These are phyloP conservation scores for Scotopteryx bipunctaria DNA, from an alignment of 2,888 invertebrate species.

Conservation along the genomic window DNA sequence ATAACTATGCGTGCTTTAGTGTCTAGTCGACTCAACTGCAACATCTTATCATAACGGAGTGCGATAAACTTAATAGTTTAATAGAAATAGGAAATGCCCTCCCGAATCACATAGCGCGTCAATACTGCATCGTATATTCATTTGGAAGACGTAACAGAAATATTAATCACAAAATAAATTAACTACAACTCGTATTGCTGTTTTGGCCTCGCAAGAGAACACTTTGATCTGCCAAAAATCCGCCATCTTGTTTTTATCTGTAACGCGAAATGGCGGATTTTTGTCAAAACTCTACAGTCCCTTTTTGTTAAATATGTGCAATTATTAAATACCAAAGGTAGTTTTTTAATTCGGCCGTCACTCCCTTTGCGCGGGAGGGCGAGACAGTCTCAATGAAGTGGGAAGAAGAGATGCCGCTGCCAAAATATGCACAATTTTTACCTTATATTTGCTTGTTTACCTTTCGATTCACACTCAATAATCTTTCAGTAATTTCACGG, in stretches of 20 bases:
- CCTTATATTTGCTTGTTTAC: too few relatives aligned
- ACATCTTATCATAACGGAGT: slow-evolving; percentile 66
- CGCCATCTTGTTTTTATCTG: background rate
- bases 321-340: background rate
- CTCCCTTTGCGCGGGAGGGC: slow-evolving; percentile 53
- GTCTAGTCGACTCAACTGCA: slow-evolving; percentile 41
- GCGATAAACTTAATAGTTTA: slow-evolving; percentile 77
- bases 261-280: background rate
- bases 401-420: slow-evolving; percentile 49
- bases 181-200: slow-evolving; percentile 37
- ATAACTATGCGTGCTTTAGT: background rate
- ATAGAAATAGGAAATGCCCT: slow-evolving; percentile 76
- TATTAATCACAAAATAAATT: slow-evolving; percentile 44
- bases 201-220: slow-evolving; percentile 8
- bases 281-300: background rate
- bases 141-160: slow-evolving; percentile 63
- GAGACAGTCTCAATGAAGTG: slow-evolving; percentile 54
- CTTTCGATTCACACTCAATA: too few relatives aligned
- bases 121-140: slow-evolving; percentile 64
- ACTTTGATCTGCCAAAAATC: background rate
- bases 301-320: background rate
- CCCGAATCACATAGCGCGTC: slow-evolving; percentile 55
- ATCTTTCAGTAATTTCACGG: too few relatives aligned
- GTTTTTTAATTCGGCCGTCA: slow-evolving; percentile 1
- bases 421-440: slow-evolving; percentile 37